These are phyloP conservation scores for Eilema depressum DNA, from an alignment of 2,888 invertebrate species.

Conservation along the genomic window DNA sequence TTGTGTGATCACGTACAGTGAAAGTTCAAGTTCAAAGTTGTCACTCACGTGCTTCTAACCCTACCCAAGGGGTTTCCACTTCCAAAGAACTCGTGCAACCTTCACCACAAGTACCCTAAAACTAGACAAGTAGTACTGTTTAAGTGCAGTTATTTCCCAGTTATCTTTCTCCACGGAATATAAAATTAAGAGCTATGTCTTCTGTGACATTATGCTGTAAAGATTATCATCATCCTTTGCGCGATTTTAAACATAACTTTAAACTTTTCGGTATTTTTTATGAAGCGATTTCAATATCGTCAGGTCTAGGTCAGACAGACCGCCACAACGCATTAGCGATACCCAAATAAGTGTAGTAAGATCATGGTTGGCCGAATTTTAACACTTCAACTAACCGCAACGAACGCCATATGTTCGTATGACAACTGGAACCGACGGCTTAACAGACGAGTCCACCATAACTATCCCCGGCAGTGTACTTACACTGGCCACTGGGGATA, in stretches of 20 bases:
- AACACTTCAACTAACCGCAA: neutral
- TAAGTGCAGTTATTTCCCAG: neutral
- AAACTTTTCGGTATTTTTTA: too few species aligned
- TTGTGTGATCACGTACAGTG: neutral
- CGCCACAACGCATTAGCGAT: too few species aligned
- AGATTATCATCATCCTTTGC: neutral
- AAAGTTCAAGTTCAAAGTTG: neutral
- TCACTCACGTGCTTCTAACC: neutral
- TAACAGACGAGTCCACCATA: neutral
- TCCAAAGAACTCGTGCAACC: neutral
- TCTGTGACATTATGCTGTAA: neutral
- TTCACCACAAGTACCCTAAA: neutral
- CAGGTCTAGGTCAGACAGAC: too few species aligned
- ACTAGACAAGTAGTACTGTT: neutral
- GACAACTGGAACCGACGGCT: neutral
- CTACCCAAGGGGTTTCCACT: constrained; percentile 1
- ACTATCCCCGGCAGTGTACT: too few species aligned
- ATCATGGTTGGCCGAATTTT: neutral
- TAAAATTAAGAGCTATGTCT: neutral
- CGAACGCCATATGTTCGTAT: neutral
- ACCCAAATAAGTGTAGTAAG: neutral
- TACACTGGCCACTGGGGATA: too few species aligned
- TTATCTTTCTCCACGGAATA: neutral
- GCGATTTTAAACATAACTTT: neutral
- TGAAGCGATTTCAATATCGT: too few species aligned